phyloP scores from a whole-genome alignment of 2,113 vertebrate species.

The Neopipo cinnamomea region DNA sequence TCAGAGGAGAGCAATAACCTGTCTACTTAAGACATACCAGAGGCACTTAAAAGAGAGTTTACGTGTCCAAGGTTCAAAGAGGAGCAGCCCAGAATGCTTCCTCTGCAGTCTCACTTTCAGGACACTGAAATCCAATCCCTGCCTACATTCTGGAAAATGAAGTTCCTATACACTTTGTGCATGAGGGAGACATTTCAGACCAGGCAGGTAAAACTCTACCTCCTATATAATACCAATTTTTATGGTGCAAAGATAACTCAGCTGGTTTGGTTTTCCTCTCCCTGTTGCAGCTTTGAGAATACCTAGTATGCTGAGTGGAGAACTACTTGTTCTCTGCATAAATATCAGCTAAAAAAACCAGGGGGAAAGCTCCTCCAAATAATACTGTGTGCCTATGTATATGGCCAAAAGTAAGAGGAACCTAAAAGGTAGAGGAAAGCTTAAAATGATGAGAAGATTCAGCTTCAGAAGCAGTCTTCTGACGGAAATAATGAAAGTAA shows the following conservation, averaged over 20 bases:
- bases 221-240: neutral
- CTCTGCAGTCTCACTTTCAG: neutral
- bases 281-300: neutral
- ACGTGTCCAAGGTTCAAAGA: neutral
- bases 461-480: neutral
- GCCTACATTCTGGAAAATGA: neutral
- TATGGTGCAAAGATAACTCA: neutral
- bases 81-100: neutral
- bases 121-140: neutral
- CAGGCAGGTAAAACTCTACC: neutral
- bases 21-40: neutral
- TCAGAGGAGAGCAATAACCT: neutral
- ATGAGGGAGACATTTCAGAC: neutral
- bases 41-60: neutral
- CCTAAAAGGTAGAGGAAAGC: neutral
- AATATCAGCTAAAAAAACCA: neutral
- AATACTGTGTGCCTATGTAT: neutral
- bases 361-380: neutral
- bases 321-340: neutral
- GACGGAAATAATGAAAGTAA: neutral
- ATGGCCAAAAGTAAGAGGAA: neutral
- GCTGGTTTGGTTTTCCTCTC: neutral
- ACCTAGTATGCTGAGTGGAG: neutral
- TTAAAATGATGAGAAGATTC: neutral
- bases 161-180: neutral